A percentile compares a stretch with the other conserved stretches of the same genome.
Conservation (phyloP, 1,140 invertebrate genomes). For the Rhyacophila brunnea region DNA sequence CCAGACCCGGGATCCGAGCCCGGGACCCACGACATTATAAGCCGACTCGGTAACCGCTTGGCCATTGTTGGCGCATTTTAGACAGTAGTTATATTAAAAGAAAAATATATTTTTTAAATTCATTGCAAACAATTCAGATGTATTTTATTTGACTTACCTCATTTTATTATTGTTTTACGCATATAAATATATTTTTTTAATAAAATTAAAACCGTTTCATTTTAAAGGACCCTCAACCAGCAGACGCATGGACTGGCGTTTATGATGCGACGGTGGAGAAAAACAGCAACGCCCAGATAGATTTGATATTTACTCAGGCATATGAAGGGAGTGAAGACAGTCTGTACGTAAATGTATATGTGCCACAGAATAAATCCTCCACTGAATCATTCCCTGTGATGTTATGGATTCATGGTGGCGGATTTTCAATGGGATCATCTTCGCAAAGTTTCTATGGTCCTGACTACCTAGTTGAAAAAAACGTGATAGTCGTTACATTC, state of each 20-base stretch:
- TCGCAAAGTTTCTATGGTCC: slow-evolving; percentile 58
- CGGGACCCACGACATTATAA: no score
- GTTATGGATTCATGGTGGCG: slow-evolving; percentile 75
- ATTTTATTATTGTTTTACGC: no score
- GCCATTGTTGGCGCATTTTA: no score
- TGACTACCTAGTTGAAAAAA: slow-evolving; percentile 61
- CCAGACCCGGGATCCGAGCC: no score
- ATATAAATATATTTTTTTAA: no score
- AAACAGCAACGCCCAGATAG: slow-evolving; percentile 44
- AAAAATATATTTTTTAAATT: no score
- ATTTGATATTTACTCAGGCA: slow-evolving; percentile 35
- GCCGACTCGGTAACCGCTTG: no score
- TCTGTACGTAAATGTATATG: slow-evolving; percentile 63
- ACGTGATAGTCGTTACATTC: slow-evolving; percentile 67
- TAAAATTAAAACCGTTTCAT: no score
- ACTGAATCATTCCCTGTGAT: slow-evolving; percentile 38
- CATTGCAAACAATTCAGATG: no score
- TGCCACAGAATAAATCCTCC: slow-evolving; percentile 47
- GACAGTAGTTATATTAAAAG: no score
- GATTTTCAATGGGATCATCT: slow-evolving; percentile 62
- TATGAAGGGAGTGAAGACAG: slow-evolving; percentile 57
- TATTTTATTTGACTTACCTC: no score
- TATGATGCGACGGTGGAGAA: slow-evolving; percentile 53
- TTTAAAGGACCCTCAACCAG: slow-evolving; percentile 49
- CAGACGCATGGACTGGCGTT: slow-evolving; percentile 51